Conservation (phyloP, 2,113 vertebrate species). For the Alligator mississippiensis region DNA sequence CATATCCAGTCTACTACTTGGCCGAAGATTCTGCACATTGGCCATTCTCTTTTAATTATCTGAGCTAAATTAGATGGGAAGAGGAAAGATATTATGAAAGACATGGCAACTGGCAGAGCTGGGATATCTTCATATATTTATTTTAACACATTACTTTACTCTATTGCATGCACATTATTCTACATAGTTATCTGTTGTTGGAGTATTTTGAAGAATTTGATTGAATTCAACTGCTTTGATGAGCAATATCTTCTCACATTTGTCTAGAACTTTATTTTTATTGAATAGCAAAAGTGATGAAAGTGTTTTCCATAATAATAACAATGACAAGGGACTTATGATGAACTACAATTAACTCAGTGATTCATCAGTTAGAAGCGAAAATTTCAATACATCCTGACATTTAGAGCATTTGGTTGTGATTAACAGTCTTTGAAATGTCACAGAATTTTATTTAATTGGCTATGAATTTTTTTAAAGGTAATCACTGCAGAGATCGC, state of each 20-base stretch:
- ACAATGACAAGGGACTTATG: constrained; percentile 82
- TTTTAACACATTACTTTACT: constrained; percentile 60
- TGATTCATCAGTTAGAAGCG: constrained; percentile 79
- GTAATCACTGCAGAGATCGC: constrained; percentile 79
- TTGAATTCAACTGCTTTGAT: constrained; percentile 80
- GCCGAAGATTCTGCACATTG: background rate
- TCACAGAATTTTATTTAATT: constrained; percentile 85
- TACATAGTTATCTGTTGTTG: constrained; percentile 39
- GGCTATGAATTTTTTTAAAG: constrained; percentile 76
- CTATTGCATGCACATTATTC: constrained; percentile 37
- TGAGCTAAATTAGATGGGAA: background rate
- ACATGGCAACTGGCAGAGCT: background rate
- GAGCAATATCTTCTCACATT: constrained; percentile 77
- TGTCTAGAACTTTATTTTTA: constrained; percentile 76
- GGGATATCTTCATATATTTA: constrained; percentile 40
- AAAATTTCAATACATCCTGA: constrained; percentile 81
- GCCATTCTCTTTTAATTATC: background rate
- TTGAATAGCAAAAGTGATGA: constrained; percentile 80
- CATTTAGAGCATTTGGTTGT: constrained; percentile 83
- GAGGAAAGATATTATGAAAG: background rate
- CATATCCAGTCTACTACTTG: background rate
- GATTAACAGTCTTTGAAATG: constrained; percentile 87
- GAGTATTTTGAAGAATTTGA: constrained; percentile 74
- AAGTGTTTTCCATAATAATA: constrained; percentile 85
- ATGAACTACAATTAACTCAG: constrained; percentile 86